Base-by-base conservation (phyloP, 2,888 invertebrate species). In the Caenorhabditis doughertyi region DNA sequence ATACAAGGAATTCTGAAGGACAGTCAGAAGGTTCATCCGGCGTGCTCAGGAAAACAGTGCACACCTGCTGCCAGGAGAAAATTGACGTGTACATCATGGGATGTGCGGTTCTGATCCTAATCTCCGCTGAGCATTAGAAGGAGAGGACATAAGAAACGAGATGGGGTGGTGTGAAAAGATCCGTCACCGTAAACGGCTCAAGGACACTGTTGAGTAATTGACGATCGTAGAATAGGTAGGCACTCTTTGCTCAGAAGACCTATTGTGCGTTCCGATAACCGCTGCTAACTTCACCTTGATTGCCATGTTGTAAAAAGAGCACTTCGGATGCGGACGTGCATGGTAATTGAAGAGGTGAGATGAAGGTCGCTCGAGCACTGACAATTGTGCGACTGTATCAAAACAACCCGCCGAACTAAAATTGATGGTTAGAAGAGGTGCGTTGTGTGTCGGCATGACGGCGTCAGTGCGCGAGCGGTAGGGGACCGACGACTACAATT, bases 381-480 rank as follows among this genome's bases (percentile, higher is more conserved):
- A 42, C 39, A 68, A 55, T 42, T 9, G 65, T 47, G 25, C 16
- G 25, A 39, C 39, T 64, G 65, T 68, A 76, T 76, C 76, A 76
- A 76, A 76, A 76, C 76, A 76, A 76, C 76, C 65, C 68, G 68
- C 55, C 51, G 76, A 76, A 76, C 76, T 68, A 68, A 76, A 74
- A 76, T 76, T 76, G 76, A 68, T 76, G 76, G 76, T 67, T 76
- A 60, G 76, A 68, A 42, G 68, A 72, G 72, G 70, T 67, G 32
- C 42, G 23, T 2, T 60, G 73, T 51, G 53, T 68, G 76, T 68
- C 76, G 76, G 76, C 67, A 76, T 56, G 67, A 23, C 58, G 68
- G 67, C 68, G 76, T 76, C 76, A 76, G 67, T 60, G 76, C 67
- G 76, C 68, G 76, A 58, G 74, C 39, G 56, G 29, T 23, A 67